These are phyloP conservation scores for Rattus norvegicus DNA, from an alignment of 2,113 vertebrate genomes.

Conservation along the genomic window DNA sequence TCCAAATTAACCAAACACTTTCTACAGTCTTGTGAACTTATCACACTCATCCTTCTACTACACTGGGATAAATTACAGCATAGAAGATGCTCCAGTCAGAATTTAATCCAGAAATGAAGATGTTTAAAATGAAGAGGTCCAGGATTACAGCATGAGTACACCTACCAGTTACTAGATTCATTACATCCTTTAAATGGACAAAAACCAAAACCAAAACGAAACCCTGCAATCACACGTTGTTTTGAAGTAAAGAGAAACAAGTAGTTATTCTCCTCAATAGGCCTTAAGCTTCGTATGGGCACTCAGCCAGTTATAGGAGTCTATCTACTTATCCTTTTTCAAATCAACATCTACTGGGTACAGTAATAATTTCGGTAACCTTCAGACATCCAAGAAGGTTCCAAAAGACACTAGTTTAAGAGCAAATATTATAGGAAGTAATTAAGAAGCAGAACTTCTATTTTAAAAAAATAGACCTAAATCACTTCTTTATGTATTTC, in stretches of 20 bases:
- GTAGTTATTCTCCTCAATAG: conserved; percentile 10
- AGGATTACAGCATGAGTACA: conserved; percentile 43
- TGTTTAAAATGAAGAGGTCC: conserved; percentile 61
- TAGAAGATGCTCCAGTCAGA: conserved; percentile 1
- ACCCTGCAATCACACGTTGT: background rate
- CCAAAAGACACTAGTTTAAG: conserved; percentile 40
- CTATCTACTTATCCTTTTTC: background rate
- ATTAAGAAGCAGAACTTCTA: conserved; percentile 23
- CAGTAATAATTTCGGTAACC: conserved; percentile 45
- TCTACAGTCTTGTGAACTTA: conserved; percentile 39
- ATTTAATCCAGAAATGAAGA: conserved; percentile 69
- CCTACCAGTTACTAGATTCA: conserved; percentile 27
- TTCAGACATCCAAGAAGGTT: conserved; percentile 50
- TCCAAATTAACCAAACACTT: conserved; percentile 38
- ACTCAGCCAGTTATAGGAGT: conserved; percentile 29
- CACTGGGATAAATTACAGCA: background rate
- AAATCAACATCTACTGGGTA: conserved; percentile 31
- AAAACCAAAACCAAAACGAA: background rate
- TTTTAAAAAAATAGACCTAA: conserved; percentile 8
- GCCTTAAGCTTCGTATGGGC: background rate
- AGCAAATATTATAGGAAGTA: conserved; percentile 20
- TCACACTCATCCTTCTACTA: background rate
- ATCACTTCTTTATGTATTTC: conserved; percentile 43
- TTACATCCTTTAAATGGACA: background rate
- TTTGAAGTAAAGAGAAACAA: conserved; percentile 37